Evolutionary conservation across 2,797 vertebrate genomes (phyloP), one percentile per base, ranked within the genome.

Genomic region (Squalus acanthias): DNA sequence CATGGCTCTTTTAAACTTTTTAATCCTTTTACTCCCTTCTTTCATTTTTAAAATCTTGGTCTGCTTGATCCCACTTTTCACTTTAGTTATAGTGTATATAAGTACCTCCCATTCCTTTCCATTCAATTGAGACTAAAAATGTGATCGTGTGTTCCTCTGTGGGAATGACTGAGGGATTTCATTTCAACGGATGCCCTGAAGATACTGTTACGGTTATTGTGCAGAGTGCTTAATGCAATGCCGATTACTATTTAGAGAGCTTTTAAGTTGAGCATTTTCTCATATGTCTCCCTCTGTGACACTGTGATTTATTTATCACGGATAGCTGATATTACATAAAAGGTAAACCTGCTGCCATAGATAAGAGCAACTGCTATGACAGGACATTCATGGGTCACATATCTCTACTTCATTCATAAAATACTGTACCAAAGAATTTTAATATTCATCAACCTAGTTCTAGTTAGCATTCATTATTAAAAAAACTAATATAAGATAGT

Each of bases 91-190:
- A 46, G 4, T 7, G 39, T 74, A 33, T 29, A 82, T 15, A 8
- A 85, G 39, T 6, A 50, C n/a, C 79, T 5, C 13, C 76, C 39
- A 39, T 82, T 82, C 53, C 87, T 29, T 89, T 60, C 8, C 13
- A 91, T 91, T 91, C 29, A 91, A 13, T n/a, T n/a, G 29, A 65
- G 33, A 91, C 88, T 63, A 91, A 91, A 91, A n/a, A 91, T 17
- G 29, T 63, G 88, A 91, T 91, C 88, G 65, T 91, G 29, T n/a
- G 88, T 6, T 60, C 26, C 12, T 91, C 57, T 60, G 29, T 5
- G 29, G 88, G 57, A 91, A 91, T n/a, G 29, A 65, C 88, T 29
- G 26, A 85, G 20, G 20, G 29, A 63, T 63, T 65, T 91, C 29
- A 91, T 63, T 91, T 91, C 29, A 65, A 50, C 29, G 29, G 46